Base-by-base conservation (phyloP, 2,888 invertebrate species). In the Leptopterna dolabrata region DNA sequence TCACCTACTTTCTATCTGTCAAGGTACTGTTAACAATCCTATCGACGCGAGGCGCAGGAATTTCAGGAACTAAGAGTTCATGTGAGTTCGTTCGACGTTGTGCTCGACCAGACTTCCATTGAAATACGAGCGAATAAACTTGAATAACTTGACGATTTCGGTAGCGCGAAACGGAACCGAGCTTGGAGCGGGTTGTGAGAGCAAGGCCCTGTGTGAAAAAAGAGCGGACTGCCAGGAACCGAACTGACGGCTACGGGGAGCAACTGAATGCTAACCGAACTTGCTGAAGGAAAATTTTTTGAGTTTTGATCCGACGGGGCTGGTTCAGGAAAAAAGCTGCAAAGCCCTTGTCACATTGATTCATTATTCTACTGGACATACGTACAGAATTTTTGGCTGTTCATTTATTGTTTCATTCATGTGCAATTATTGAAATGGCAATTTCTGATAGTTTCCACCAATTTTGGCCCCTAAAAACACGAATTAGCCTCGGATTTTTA, bases 141-240 rank as follows among this genome's bases (percentile, higher is more conserved):
- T 13, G 24, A 27, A 6, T 2, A 63, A 63, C 24, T 63, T 24
- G 24, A 27, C 24, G 11, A 63, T 63, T 63, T 6, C 1, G 6
- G 24, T 6, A 24, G 76, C n/a, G 30, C 36, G 6, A 24, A 29
- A 29, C 36, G 36, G 19, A 43, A 43, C 78, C 45, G 55, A 81
- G 55, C 55, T n/a, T 14, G 19, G 81, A 81, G 19, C 81, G 51
- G 24, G 27, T 16, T 16, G 78, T 55, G 55, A 81, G 63, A 55
- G n/a, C 29, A 30, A 81, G 51, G 81, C 55, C 81, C 81, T 81
- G 81, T 81, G 81, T 81, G 81, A 81, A 81, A 81, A 81, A 81
- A 81, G 81, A 81, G 81, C 81, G 81, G 81, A 36, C 81, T 29
- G 55, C 51, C n/a, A n/a, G 16, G 81, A 55, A 45, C 3, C 24